These are phyloP conservation scores for Heliopora coerulea DNA, from an alignment of 92 coral and sea anemone genomes.

Conservation along the genomic window DNA sequence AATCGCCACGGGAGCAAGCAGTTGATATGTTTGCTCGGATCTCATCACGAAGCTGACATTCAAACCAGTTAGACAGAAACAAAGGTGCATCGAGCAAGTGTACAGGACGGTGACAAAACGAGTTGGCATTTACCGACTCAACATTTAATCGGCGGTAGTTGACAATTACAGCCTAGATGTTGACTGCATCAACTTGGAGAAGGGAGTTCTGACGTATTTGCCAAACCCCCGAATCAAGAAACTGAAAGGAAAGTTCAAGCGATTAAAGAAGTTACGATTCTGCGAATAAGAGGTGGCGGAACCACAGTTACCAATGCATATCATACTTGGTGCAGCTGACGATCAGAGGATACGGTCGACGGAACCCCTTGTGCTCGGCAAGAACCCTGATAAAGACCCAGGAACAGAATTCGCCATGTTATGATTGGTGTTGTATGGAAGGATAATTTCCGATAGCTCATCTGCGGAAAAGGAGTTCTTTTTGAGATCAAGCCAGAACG, in stretches of 20 bases:
- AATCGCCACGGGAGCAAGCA: constrained; percentile 55
- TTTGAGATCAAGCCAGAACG: constrained; percentile 47
- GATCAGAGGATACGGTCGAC: constrained; percentile 56
- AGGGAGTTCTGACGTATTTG: constrained; percentile 23
- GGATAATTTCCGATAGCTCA: not conserved
- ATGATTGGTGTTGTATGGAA: constrained; percentile 59
- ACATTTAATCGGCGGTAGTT: constrained; percentile 39
- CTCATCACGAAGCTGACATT: constrained; percentile 40
- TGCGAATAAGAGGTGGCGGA: constrained; percentile 34
- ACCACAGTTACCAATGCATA: constrained; percentile 43
- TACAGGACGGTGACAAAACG: constrained; percentile 40
- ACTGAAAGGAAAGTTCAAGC: constrained; percentile 36
- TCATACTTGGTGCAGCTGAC: constrained; percentile 58
- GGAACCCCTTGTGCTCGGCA: constrained; percentile 52
- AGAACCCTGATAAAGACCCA: constrained; percentile 57
- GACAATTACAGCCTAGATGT: constrained; percentile 38
- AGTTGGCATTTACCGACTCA: constrained; percentile 39
- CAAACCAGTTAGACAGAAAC: constrained; percentile 37
- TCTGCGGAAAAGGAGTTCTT: constrained; percentile 62
- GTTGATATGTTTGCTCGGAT: constrained; percentile 45
- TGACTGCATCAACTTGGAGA: constrained; percentile 49
- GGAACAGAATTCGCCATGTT: constrained; percentile 63
- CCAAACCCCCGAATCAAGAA: constrained; percentile 34
- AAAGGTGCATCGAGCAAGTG: constrained; percentile 55
- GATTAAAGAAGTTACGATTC: constrained; percentile 27